Percentiles rank a stretch among this genome's conserved stretches.
These are phyloP conservation scores for Capricornis sumatraensis DNA, from an alignment of 2,113 vertebrate species.

Conservation along the genomic window DNA sequence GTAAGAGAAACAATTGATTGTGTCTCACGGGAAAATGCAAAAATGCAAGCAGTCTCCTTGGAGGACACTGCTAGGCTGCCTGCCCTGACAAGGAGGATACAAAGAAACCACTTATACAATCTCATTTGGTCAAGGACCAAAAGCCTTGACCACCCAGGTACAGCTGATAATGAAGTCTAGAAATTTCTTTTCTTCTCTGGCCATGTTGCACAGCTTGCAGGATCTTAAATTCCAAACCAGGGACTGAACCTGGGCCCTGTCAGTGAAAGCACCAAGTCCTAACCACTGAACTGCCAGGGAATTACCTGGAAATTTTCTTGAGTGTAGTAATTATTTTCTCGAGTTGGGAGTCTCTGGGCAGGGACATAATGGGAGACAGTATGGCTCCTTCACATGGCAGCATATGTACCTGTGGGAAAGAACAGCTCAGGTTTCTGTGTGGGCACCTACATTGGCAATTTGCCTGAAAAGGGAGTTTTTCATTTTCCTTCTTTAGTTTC, in stretches of 20 bases:
- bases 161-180: neutral
- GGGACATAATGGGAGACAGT: neutral
- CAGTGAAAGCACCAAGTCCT: neutral
- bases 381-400: neutral
- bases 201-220: neutral
- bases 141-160: neutral
- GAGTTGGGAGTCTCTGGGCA: neutral
- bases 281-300: neutral
- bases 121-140: neutral
- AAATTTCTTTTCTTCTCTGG: neutral
- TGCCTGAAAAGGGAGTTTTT: neutral
- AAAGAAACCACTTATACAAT: neutral
- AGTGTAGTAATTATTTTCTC: neutral
- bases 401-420: neutral
- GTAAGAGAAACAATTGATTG: neutral
- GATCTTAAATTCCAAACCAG: neutral
- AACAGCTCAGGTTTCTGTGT: neutral
- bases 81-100: neutral
- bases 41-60: neutral
- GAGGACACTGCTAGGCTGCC: neutral
- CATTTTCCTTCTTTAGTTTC: neutral
- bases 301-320: neutral
- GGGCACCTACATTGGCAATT: neutral
- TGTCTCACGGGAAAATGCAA: neutral
- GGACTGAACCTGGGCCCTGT: neutral